phyloP scores from a whole-genome alignment of 2,888 invertebrate genomes.

The Agrilus mali region DNA sequence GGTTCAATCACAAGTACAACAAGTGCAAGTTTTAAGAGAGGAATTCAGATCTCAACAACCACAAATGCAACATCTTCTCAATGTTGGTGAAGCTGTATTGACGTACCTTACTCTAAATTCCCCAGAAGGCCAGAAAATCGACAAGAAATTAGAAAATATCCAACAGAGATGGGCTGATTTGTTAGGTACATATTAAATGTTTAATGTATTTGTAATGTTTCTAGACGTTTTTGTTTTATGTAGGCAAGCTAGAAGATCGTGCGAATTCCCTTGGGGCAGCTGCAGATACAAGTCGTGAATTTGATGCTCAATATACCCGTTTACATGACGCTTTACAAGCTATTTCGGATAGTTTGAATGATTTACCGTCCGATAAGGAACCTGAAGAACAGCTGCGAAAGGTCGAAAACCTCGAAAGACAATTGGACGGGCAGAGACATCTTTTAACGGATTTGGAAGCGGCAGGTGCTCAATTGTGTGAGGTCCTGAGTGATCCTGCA shows the following conservation, averaged over 20 bases:
- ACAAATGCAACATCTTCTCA: constrained; percentile 71
- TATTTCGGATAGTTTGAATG: constrained; percentile 78
- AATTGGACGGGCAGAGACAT: constrained; percentile 79
- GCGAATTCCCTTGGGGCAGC: constrained; percentile 82
- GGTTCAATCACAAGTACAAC: constrained; percentile 92
- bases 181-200: constrained; percentile 18
- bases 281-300: constrained; percentile 84
- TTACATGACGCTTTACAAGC: constrained; percentile 77
- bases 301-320: constrained; percentile 75
- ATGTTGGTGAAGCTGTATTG: constrained; percentile 66
- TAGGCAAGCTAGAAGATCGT: constrained; percentile 70
- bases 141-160: constrained; percentile 59
- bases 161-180: constrained; percentile 73
- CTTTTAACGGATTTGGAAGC: constrained; percentile 77
- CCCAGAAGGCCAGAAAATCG: constrained; percentile 51
- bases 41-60: constrained; percentile 91
- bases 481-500: constrained; percentile 79
- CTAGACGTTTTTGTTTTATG: constrained; percentile 36
- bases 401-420: constrained; percentile 76
- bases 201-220: constrained; percentile 2
- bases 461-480: constrained; percentile 79
- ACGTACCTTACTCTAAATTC: constrained; percentile 40
- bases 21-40: constrained; percentile 87
- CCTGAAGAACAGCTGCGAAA: constrained; percentile 79
- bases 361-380: constrained; percentile 65